Evolutionary conservation across 2,797 vertebrate genomes (phyloP).

Genomic region (Rhinichthys osculus): DNA sequence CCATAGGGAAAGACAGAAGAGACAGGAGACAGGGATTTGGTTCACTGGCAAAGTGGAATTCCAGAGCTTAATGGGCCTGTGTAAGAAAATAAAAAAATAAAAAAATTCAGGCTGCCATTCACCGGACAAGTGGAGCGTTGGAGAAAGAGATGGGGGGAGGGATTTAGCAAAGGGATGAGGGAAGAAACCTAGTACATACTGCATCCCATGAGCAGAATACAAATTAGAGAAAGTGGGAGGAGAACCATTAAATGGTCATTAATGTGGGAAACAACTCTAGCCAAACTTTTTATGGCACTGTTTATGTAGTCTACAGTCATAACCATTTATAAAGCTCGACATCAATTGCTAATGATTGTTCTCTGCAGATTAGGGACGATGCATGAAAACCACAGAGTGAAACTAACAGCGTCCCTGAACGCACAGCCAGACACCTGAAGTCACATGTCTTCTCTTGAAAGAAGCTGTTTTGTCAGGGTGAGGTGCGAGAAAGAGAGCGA

Average conservation of each 20-base stretch:
- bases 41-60: constrained; percentile 62
- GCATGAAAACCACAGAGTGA: constrained; percentile 56
- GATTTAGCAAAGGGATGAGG: constrained; percentile 41
- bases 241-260: constrained; percentile 61
- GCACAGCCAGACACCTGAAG: constrained; percentile 55
- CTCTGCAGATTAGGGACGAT: constrained; percentile 59
- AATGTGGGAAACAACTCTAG: constrained; percentile 57
- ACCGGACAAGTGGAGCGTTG: constrained; percentile 55
- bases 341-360: constrained; percentile 63
- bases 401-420: constrained; percentile 57
- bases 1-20: constrained; percentile 54
- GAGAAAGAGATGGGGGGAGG: constrained; percentile 46
- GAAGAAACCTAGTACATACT: constrained; percentile 38
- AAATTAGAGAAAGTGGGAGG: constrained; percentile 49
- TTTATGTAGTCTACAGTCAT: constrained; percentile 60
- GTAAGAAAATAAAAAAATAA: constrained; percentile 31
- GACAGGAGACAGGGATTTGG: constrained; percentile 60
- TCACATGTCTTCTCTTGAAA: constrained; percentile 45
- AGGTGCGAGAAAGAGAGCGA: constrained; percentile 15
- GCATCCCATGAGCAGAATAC: constrained; percentile 57
- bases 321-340: constrained; percentile 62
- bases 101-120: constrained; percentile 58
- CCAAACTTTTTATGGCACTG: constrained; percentile 56
- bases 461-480: constrained; percentile 27
- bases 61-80: constrained; percentile 59